phyloP scores from a whole-genome alignment of 2,888 invertebrate genomes.

The Eristalinus aeneus region DNA sequence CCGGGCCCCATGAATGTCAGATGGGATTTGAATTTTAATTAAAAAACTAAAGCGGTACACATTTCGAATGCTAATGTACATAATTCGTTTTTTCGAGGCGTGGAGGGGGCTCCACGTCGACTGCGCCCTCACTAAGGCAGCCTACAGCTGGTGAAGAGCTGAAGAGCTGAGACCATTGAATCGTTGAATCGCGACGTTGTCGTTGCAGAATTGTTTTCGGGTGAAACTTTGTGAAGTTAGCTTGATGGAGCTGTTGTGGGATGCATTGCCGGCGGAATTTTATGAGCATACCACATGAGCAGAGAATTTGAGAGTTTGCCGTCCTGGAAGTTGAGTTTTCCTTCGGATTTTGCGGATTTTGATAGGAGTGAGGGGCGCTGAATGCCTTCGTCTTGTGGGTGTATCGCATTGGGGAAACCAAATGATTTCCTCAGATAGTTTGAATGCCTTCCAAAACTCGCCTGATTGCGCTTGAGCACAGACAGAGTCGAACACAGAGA shows the following conservation, averaged over 20 bases:
- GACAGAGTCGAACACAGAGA: too few species aligned
- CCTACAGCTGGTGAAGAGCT: constrained; percentile 14
- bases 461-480: too few species aligned
- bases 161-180: constrained; percentile 20
- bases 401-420: too few species aligned
- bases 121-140: not conserved
- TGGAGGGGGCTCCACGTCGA: not conserved
- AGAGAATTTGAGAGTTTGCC: not conserved
- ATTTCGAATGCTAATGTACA: constrained; percentile 65
- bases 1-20: constrained; percentile 60
- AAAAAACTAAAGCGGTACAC: constrained; percentile 69
- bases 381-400: too few species aligned
- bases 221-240: not conserved
- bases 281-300: not conserved
- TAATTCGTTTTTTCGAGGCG: constrained; percentile 56
- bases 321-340: not conserved
- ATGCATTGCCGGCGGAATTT: not conserved
- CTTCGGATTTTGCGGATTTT: not conserved
- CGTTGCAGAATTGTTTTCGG: constrained; percentile 50
- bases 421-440: too few species aligned
- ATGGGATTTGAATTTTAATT: constrained; percentile 71
- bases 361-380: not conserved
- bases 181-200: constrained; percentile 28
- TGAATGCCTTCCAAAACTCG: too few species aligned
- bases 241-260: not conserved